Evolutionary conservation across 2,797 vertebrate species (phyloP), one percentile per base, ranked within the genome.

Genomic region (Xerus rutilus): DNA sequence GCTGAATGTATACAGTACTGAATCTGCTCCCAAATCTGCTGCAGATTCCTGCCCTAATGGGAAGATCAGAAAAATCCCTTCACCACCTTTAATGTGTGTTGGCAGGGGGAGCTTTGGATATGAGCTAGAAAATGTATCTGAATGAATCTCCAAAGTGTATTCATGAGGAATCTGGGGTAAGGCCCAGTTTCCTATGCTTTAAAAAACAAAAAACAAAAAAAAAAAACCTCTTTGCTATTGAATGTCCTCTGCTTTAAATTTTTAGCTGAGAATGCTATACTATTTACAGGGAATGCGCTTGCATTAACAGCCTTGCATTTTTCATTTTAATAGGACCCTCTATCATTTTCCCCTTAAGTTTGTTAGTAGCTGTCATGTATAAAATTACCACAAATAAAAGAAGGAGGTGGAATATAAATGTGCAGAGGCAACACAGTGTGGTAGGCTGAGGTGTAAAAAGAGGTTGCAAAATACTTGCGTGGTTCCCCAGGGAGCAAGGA

Each of bases 341-440:
- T 70, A 62, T 96, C 67, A 94, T 84, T 69, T 78, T 79, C 17
- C 20, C 70, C 47, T 43, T 59, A 49, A 17, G 23, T 86, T 91
- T 74, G 32, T 93, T 87, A 89, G 70, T 90, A 74, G 21, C 76
- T 94, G 67, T 89, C 83, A 82, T 59, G 23, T 93, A 93, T 86
- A 89, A 94, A 96, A 95, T 82, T 78, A 86, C 65, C 89, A 84
- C 76, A 81, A 74, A 96, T 73, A 93, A 89, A 90, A 92, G 72
- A 84, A 78, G 62, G 79, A 89, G 79, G 84, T 59, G 54, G 62
- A 93, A 93, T 87, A 67, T 15, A 85, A 92, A 94, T 76, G 89
- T 65, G 85, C 62, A 52, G 65, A 86, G 79, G 25, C 57, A 82
- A 83, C 32, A 10, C 45, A 20, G 89, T 67, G n/a, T 32, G 39